Evolutionary conservation across 2,797 vertebrate species (phyloP).

Genomic region (Yasuhikotakia modesta): DNA sequence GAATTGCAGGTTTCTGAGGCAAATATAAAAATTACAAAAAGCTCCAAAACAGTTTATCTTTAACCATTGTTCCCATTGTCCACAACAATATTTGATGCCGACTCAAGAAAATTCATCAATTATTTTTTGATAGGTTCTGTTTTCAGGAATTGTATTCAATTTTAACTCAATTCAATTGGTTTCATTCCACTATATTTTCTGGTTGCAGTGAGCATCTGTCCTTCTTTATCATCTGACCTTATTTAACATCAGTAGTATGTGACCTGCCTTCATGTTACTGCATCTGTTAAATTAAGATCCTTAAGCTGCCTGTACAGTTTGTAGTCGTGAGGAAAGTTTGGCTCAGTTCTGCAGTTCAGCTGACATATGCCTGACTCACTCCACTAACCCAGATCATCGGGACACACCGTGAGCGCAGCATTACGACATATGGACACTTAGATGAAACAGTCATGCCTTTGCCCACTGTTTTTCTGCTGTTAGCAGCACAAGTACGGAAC

Average conservation of each 20-base stretch:
- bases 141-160: too few relatives aligned
- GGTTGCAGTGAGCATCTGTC: too few relatives aligned
- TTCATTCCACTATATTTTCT: too few relatives aligned
- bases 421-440: constrained; percentile 50
- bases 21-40: too few relatives aligned
- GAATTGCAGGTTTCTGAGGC: too few relatives aligned
- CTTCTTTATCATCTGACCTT: too few relatives aligned
- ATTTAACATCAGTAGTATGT: neutral
- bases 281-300: too few relatives aligned
- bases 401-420: constrained; percentile 50
- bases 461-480: constrained; percentile 28
- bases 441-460: constrained; percentile 15
- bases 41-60: too few relatives aligned
- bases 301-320: constrained; percentile 19
- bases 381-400: constrained; percentile 52
- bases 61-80: too few relatives aligned
- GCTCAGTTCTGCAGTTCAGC: constrained; percentile 20
- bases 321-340: constrained; percentile 20
- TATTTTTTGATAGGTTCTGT: too few relatives aligned
- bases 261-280: neutral
- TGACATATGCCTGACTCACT: constrained; percentile 51
- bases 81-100: too few relatives aligned
- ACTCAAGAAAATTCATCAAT: neutral
- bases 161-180: too few relatives aligned
- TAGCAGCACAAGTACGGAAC: constrained; percentile 43